Conservation (phyloP, 2,113 vertebrate genomes). For the Phrynosoma platyrhinos region DNA sequence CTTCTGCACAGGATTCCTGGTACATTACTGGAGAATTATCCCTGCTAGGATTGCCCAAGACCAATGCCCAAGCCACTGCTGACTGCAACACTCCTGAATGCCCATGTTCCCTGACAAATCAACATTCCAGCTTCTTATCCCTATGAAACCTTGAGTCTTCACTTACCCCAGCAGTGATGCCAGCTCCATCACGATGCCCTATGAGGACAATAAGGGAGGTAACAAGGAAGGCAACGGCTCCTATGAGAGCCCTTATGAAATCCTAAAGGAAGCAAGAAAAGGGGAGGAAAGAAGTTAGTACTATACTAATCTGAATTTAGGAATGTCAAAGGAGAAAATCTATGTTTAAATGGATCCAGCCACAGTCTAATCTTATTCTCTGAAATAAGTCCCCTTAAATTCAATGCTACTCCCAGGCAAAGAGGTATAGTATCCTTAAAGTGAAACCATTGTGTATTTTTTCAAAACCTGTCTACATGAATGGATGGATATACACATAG, state of each 20-base stretch:
- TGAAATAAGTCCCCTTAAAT: neutral
- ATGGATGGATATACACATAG: too few species aligned
- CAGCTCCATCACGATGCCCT: slow-evolving; percentile 20
- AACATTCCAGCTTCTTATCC: neutral
- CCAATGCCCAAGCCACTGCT: too few species aligned
- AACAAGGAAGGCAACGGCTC: slow-evolving; percentile 62
- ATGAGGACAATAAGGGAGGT: slow-evolving; percentile 67
- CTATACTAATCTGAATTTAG: neutral
- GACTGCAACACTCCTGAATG: neutral
- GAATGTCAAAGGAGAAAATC: neutral
- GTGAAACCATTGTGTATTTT: neutral
- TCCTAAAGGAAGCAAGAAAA: slow-evolving; percentile 39
- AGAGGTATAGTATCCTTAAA: neutral
- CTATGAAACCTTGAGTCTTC: neutral
- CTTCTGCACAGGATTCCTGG: too few species aligned
- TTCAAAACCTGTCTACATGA: neutral
- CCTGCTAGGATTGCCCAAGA: neutral
- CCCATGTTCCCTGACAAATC: neutral
- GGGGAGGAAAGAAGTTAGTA: neutral
- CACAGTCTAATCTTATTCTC: neutral
- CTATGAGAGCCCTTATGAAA: slow-evolving; percentile 65
- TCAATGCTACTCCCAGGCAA: neutral
- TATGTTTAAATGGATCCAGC: neutral
- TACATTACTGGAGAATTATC: neutral
- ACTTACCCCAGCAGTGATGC: slow-evolving; percentile 61